A percentile compares a stretch with the other conserved stretches of the same genome.
These are phyloP conservation scores for Osedax frankpressi DNA, from an alignment of 2,888 invertebrate genomes.

Conservation along the genomic window DNA sequence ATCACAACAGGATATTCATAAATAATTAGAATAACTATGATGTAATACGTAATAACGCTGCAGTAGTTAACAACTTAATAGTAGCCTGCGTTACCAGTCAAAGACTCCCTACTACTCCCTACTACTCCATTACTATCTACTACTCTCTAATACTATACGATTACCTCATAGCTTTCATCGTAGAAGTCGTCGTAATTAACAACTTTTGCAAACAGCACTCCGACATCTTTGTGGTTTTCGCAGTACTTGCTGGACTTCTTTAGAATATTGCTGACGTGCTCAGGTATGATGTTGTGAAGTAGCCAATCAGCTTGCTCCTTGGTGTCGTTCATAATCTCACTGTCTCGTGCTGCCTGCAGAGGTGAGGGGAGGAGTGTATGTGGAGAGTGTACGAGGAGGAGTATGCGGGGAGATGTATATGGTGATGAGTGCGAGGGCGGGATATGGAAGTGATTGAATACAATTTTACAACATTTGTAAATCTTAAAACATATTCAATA, in stretches of 20 bases:
- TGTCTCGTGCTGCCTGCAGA: constrained; percentile 66
- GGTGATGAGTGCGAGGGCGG: too few species aligned
- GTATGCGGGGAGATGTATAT: constrained; percentile 80
- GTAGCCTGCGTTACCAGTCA: too few species aligned
- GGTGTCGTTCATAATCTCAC: constrained; percentile 74
- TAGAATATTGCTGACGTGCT: constrained; percentile 73
- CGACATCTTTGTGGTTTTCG: constrained; percentile 79
- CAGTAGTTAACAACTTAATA: too few species aligned
- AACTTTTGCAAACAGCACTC: constrained; percentile 87
- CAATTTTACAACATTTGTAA: too few species aligned
- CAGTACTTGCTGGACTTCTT: constrained; percentile 81
- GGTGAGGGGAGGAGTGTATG: neutral
- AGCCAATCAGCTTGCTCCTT: constrained; percentile 92
- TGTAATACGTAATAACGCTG: too few species aligned
- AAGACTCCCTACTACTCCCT: too few species aligned
- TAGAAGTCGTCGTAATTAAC: constrained; percentile 96
- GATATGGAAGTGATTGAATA: too few species aligned
- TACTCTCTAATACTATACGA: too few species aligned
- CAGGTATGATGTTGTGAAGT: constrained; percentile 88
- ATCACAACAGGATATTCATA: too few species aligned
- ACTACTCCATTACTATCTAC: too few species aligned
- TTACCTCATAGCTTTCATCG: constrained; percentile 73
- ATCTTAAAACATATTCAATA: too few species aligned
- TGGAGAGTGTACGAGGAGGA: constrained; percentile 58
- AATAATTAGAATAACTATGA: too few species aligned